A percentile compares a stretch with the other conserved stretches of the same genome.
Conservation (phyloP, 2,888 invertebrate genomes). For the Drosophila seclusa region DNA sequence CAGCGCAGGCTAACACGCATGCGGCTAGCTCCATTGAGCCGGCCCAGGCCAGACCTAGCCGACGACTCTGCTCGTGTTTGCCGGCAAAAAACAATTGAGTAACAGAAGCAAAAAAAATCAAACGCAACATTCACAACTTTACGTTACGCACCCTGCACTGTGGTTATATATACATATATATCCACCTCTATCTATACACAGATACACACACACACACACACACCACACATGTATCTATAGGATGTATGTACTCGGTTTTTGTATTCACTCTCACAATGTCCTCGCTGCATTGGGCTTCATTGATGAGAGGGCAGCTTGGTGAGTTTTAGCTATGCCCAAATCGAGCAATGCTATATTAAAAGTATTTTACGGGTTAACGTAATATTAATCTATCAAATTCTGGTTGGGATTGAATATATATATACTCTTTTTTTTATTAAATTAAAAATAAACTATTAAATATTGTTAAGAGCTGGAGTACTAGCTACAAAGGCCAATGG, state of each 20-base stretch:
- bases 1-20: constrained; percentile 57
- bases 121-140: constrained; percentile 42
- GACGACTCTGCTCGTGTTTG: constrained; percentile 37
- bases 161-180: constrained; percentile 14
- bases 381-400: too few relatives aligned
- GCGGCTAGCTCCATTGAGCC: constrained; percentile 56
- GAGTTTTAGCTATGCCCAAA: constrained; percentile 3
- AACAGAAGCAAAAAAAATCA: constrained; percentile 6
- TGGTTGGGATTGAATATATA: too few relatives aligned
- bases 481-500: rapidly evolving
- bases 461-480: neutral
- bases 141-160: constrained; percentile 68
- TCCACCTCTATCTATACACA: constrained; percentile 19
- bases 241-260: constrained; percentile 19
- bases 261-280: constrained; percentile 18
- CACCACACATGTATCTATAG: neutral
- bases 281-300: constrained; percentile 8
- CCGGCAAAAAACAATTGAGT: constrained; percentile 53
- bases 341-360: neutral
- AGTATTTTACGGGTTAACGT: neutral
- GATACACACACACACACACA: neutral
- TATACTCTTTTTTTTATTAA: too few relatives aligned
- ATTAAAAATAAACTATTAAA: too few relatives aligned
- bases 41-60: constrained; percentile 15
- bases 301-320: constrained; percentile 25